phyloP scores from a whole-genome alignment of 92 coral and sea anemone genomes.

The Porites cylindrica region DNA sequence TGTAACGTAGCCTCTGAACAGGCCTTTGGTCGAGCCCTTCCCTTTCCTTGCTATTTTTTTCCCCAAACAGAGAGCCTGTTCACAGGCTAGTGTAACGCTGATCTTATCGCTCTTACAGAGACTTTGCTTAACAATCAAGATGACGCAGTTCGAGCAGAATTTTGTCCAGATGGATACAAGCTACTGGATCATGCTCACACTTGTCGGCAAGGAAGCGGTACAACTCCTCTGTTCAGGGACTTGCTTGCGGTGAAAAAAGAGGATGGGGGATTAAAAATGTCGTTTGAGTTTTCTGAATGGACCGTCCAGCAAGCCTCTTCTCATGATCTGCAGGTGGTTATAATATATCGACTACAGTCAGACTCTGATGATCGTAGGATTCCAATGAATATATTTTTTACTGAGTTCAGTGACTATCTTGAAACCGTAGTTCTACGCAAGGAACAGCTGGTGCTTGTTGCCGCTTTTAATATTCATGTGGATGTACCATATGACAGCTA shows the following conservation, averaged over 20 bases:
- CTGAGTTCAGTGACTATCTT: slow-evolving; percentile 39
- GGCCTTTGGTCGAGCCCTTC: no score
- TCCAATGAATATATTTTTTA: slow-evolving; percentile 38
- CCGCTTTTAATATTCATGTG: slow-evolving; percentile 50
- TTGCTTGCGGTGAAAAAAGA: slow-evolving; percentile 55
- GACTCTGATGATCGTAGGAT: slow-evolving; percentile 34
- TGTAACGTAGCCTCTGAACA: slow-evolving; percentile 11
- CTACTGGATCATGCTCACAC: slow-evolving; percentile 60
- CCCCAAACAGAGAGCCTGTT: no score
- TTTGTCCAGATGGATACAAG: slow-evolving; percentile 61
- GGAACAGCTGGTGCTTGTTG: slow-evolving; percentile 37
- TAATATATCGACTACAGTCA: slow-evolving; percentile 58
- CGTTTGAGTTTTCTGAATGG: slow-evolving; percentile 69
- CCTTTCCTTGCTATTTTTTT: no score
- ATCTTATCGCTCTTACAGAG: slow-evolving; percentile 47
- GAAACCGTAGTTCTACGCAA: slow-evolving; percentile 34
- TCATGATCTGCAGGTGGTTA: slow-evolving; percentile 49
- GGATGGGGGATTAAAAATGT: slow-evolving; percentile 56
- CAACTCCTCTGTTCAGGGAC: slow-evolving; percentile 61
- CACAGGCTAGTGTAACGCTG: no score
- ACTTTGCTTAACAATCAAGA: slow-evolving; percentile 49
- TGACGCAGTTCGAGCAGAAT: slow-evolving; percentile 59
- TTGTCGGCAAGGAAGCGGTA: slow-evolving; percentile 65
- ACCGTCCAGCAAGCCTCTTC: slow-evolving; percentile 37
- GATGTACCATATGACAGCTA: slow-evolving; percentile 31